Evolutionary conservation across 2,113 vertebrate species (phyloP), one percentile per base, ranked within the genome.

Genomic region (Ranitomeya imitator): DNA sequence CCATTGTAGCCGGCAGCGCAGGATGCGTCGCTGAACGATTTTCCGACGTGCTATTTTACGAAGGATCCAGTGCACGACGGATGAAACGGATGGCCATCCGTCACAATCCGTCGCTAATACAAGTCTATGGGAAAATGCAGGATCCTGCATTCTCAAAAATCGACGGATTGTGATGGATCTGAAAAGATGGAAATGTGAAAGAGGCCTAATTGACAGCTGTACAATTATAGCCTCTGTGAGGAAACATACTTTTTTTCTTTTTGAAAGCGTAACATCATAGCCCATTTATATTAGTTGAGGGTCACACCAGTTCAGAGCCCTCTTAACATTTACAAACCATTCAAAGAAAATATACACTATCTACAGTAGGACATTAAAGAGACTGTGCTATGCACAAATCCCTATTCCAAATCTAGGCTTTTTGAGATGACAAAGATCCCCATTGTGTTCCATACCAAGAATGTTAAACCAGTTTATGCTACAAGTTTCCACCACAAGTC

Each of bases 261-360:
- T 11, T n/a, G 8, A 15, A 71, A 71, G 14, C 23, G 6, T 15
- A 31, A 31, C 13, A 31, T 1, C 31, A 18, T 18, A 8, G 9
- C 15, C 16, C 71, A 45, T 14, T 74, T 45, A 7, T 74, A 45
- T 74, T 51, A 18, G 15, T 19, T 19, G 69, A 74, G 31, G 71
- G 71, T 45, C 71, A 45, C 31, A 74, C 15, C 0, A 74, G 15
- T 37, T 45, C 31, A 74, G 15, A 18, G 71, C 69, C 26, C 71
- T 74, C 71, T 51, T 45, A 74, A 45, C 8, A 37, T 45, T 74
- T 45, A 45, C 16, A 45, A 45, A 18, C 14, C 37, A 16, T 3
- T 9, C 6, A 45, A 74, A 74, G 31, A 74, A 74, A 74, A 74
- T 74, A 74, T 51, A 74, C 71, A 74, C 69, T 31, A 73, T 74